A percentile compares a stretch with the other conserved stretches of the same genome.
phyloP scores from a whole-genome alignment of 2,113 vertebrate genomes.

The Colossoma macropomum region DNA sequence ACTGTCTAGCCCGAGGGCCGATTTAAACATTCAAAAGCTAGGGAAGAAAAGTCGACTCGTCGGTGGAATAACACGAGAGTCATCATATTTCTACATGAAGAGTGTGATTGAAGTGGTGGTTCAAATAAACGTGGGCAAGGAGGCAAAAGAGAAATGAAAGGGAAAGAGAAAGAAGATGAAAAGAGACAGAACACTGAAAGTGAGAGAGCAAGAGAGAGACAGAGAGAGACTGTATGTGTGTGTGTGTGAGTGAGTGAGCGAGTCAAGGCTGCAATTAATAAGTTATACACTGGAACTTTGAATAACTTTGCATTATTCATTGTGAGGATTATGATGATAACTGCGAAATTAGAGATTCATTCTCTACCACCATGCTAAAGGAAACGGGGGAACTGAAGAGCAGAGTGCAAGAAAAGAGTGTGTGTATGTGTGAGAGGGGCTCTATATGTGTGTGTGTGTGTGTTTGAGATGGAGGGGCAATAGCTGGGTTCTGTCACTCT shows the following conservation, averaged over 20 bases:
- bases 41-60: constrained; percentile 34
- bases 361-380: constrained; percentile 32
- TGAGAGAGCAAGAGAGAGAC: not conserved
- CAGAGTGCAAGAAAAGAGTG: not conserved
- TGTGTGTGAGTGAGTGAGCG: constrained; percentile 14
- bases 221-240: constrained; percentile 8
- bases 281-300: constrained; percentile 51
- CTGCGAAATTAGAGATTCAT: constrained; percentile 58
- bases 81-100: constrained; percentile 49
- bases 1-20: constrained; percentile 26
- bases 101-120: constrained; percentile 32
- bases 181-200: not conserved
- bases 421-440: not conserved
- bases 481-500: constrained; percentile 35
- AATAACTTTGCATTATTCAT: constrained; percentile 58
- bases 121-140: constrained; percentile 17
- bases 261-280: constrained; percentile 50
- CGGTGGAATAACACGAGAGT: constrained; percentile 47
- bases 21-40: constrained; percentile 53
- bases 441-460: constrained; percentile 14
- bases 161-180: not conserved
- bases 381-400: not conserved
- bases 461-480: not conserved
- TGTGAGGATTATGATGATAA: constrained; percentile 52
- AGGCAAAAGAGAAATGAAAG: not conserved